Conservation (phyloP, 2,797 vertebrate species). For the Tapera naevia region DNA sequence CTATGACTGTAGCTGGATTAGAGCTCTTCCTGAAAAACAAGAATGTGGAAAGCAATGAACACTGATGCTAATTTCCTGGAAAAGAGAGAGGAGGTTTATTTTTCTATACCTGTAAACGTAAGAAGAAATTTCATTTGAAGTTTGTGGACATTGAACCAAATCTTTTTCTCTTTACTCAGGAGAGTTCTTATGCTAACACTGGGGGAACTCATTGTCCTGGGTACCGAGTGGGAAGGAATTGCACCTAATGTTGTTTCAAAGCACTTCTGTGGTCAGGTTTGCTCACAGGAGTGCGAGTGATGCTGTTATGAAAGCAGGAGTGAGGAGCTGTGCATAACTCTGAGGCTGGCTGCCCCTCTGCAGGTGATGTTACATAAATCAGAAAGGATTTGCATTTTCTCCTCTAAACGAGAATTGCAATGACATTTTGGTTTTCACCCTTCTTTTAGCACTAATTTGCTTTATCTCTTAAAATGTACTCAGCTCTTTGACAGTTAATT, state of each 20-base stretch:
- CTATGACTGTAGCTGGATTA: not conserved
- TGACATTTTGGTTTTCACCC: not conserved
- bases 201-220: not conserved
- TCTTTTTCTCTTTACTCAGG: not conserved
- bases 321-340: not conserved
- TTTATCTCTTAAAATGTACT: not conserved
- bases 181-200: not conserved
- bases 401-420: not conserved
- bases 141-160: not conserved
- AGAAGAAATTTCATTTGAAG: not conserved
- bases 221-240: not conserved
- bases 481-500: not conserved
- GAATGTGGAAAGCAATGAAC: not conserved
- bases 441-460: not conserved
- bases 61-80: not conserved
- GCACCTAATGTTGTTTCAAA: not conserved
- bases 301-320: not conserved
- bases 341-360: not conserved
- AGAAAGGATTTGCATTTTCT: not conserved
- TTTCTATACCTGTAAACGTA: not conserved
- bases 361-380: not conserved
- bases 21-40: not conserved
- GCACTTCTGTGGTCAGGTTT: not conserved
- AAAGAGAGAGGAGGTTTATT: not conserved
- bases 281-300: not conserved